A percentile compares a stretch with the other conserved stretches of the same genome.
phyloP scores from a whole-genome alignment of 2,797 vertebrate species.

The Ataeniobius toweri region DNA sequence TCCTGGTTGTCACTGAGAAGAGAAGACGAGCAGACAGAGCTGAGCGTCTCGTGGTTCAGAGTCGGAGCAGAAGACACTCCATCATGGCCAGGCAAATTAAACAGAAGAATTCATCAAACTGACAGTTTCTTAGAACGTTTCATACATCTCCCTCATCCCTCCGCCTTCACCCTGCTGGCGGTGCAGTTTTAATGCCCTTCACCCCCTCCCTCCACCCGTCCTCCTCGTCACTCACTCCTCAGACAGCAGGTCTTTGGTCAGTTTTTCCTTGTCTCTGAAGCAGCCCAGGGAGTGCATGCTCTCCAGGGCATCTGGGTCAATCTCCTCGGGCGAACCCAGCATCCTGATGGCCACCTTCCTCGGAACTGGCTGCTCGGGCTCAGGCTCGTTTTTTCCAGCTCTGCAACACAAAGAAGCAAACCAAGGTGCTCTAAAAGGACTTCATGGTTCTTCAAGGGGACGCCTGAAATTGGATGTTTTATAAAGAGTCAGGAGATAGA shows the following conservation, averaged over 20 bases:
- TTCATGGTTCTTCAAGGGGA: not conserved
- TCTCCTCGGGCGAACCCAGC: conserved; percentile 91
- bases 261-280: conserved; percentile 97
- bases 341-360: conserved; percentile 95
- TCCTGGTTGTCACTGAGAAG: conserved; percentile 92
- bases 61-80: conserved; percentile 14
- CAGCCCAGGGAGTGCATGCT: conserved; percentile 99
- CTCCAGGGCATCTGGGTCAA: conserved; percentile 97
- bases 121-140: conserved; percentile 21
- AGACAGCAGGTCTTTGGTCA: conserved; percentile 94
- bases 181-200: not conserved
- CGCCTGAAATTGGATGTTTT: too few relatives aligned
- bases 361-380: conserved; percentile 94
- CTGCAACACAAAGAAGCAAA: conserved; percentile 70
- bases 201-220: not conserved
- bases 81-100: conserved; percentile 42
- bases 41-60: conserved; percentile 1
- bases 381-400: conserved; percentile 96
- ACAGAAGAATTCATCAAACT: conserved; percentile 52
- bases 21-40: conserved; percentile 10
- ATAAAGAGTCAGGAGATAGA: too few relatives aligned
- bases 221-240: conserved; percentile 87
- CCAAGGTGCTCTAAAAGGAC: not conserved
- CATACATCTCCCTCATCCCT: not conserved
- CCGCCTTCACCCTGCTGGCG: conserved; percentile 10